Percentiles rank a stretch among this genome's conserved stretches.
Conservation (phyloP, 2,888 invertebrate species). For the Drosophila mimica region DNA sequence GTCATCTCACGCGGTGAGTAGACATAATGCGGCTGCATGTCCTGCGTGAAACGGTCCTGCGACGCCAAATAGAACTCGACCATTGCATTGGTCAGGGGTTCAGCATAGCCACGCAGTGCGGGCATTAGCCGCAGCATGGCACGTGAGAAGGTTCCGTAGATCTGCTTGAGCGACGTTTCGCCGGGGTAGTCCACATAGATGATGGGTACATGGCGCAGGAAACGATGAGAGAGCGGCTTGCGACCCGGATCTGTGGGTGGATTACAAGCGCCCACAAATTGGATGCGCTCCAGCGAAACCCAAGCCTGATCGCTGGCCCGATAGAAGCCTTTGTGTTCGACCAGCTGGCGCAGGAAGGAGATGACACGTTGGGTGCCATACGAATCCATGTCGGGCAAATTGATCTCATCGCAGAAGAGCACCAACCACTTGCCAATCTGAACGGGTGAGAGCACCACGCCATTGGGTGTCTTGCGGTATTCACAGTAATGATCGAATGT, state of each 20-base stretch:
- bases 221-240: constrained; percentile 95
- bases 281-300: constrained; percentile 98
- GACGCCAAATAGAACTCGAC: constrained; percentile 98
- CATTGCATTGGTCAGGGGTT: constrained; percentile 99
- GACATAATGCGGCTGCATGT: constrained; percentile 99
- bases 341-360: constrained; percentile 98
- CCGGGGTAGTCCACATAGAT: constrained; percentile 99
- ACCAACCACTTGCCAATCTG: constrained; percentile 99
- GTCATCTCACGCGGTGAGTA: constrained; percentile 99
- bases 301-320: constrained; percentile 96
- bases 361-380: constrained; percentile 99
- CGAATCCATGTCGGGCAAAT: constrained; percentile 99
- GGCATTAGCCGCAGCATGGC: constrained; percentile 99
- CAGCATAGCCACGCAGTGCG: constrained; percentile 95
- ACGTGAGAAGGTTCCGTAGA: constrained; percentile 99
- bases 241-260: constrained; percentile 99
- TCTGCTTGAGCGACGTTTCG: constrained; percentile 98
- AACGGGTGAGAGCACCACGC: constrained; percentile 97
- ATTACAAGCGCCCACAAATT: constrained; percentile 99
- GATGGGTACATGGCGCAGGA: constrained; percentile 97
- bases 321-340: constrained; percentile 97
- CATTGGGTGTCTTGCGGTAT: constrained; percentile 99
- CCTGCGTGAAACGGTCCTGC: constrained; percentile 99
- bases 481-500: constrained; percentile 99
- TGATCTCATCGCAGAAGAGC: constrained; percentile 99